Base-by-base conservation (phyloP, 2,113 vertebrate genomes). In the Leptodactylus fuscus region DNA sequence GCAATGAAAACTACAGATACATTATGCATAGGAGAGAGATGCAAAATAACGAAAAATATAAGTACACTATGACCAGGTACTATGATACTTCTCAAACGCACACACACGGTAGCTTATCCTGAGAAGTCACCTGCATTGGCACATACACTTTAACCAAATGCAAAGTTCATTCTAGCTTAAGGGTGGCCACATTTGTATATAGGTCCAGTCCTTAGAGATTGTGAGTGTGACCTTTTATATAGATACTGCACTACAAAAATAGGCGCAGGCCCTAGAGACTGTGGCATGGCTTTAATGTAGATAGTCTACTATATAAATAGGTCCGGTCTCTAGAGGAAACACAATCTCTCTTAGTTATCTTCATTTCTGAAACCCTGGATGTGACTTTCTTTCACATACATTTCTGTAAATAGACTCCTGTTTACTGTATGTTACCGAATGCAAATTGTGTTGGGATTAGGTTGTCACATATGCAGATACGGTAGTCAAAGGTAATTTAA, bases 361-460 rank as follows among this genome's bases (percentile, higher is more conserved):
- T 55, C 20, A 58, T 58, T 58, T 32, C 29, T 41, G 29, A 38
- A 38, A 58, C 34, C 7, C 76, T 58, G 34, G 51, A 41, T 79
- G 76, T 58, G n/a, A 79, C 22, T 55, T 34, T 51, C 27, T 5
- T 5, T 77, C 74, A 76, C 9, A 22, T 77, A 48, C 18, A 18
- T 38, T 60, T 41, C 76, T 79, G 53, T 60, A 79, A 41, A 60
- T 79, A 79, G 53, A 60, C 20, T 55, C 51, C 51, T 24, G 34
- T 79, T 79, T 79, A n/a, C n/a, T n/a, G n/a, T n/a, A 41, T 79
- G 53, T 60, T 41, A 27, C 20, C 16, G n/a, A 79, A 79, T 53
- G 76, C 55, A 55, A 60, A 36, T 38, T 22, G 41, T 79, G 76
- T 41, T 36, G 24, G 46, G 12, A 79, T 79, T 36, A 22, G 51